Percentiles rank a stretch among this genome's conserved stretches.
Conservation (phyloP, 2,113 vertebrate genomes). For the Butorides virescens region DNA sequence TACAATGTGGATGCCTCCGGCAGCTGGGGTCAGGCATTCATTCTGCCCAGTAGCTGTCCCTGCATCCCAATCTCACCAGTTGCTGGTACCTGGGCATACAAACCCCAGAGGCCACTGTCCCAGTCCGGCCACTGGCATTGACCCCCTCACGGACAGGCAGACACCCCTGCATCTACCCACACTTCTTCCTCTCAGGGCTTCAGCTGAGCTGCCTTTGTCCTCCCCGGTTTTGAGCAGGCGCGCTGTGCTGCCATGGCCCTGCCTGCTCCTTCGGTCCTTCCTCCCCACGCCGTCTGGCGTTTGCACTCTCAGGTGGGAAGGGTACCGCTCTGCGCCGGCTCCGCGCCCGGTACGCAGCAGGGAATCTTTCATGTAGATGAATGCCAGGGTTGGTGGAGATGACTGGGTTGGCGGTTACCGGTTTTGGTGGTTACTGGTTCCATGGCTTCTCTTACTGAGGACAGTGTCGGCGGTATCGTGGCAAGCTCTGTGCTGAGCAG, state of each 20-base stretch:
- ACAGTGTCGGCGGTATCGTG: not conserved
- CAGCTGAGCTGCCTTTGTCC: not conserved
- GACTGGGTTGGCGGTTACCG: not conserved
- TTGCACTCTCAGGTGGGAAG: not conserved
- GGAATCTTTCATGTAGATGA: not conserved
- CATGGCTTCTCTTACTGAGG: not conserved
- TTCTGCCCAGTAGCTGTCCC: not conserved
- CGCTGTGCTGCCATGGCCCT: not conserved
- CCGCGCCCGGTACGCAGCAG: not conserved
- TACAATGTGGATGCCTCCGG: not conserved
- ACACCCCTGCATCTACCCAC: not conserved
- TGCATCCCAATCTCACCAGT: not conserved
- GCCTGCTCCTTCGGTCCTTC: not conserved
- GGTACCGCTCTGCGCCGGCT: not conserved
- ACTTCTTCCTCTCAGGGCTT: not conserved
- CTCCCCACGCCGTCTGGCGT: not conserved
- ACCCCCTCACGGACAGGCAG: not conserved
- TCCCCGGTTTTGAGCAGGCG: not conserved
- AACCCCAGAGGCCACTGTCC: fast-evolving
- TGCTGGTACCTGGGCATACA: not conserved
- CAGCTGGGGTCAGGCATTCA: not conserved
- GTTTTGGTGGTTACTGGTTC: not conserved
- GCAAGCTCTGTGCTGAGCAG: not conserved
- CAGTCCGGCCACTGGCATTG: not conserved
- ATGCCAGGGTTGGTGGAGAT: not conserved